Evolutionary conservation across 2,113 vertebrate genomes (phyloP).

Genomic region (Malurus alboscapulatus): DNA sequence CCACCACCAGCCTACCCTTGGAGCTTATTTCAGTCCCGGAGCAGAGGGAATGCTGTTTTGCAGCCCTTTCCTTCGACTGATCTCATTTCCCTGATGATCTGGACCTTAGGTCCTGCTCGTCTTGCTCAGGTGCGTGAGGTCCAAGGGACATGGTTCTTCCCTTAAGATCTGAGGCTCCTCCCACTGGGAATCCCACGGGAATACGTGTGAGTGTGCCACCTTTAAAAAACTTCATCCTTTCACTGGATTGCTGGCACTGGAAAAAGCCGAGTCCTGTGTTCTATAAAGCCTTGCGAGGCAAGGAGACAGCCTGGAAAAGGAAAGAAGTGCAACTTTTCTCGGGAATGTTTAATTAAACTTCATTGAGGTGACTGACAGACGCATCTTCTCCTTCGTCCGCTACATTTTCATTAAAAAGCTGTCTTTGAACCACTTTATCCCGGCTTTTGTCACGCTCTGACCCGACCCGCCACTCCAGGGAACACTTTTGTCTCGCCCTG

Average conservation of each 20-base stretch:
- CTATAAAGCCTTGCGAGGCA: not conserved
- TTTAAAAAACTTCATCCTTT: not conserved
- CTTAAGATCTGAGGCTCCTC: not conserved
- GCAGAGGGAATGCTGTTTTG: accelerated
- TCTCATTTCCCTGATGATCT: no score
- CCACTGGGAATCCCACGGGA: not conserved
- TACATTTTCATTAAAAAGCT: not conserved
- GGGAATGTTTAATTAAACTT: not conserved
- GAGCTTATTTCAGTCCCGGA: not conserved
- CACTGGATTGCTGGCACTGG: not conserved
- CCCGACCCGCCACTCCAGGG: not conserved
- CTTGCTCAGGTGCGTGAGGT: not conserved
- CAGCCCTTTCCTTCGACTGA: not conserved
- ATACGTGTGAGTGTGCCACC: not conserved
- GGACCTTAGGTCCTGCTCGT: accelerated
- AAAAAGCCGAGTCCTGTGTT: not conserved
- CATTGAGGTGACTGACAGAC: not conserved
- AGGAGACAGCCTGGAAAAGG: not conserved
- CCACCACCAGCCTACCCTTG: accelerated
- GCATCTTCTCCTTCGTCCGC: not conserved
- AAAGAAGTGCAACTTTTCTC: not conserved
- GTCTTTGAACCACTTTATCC: not conserved
- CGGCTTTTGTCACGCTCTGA: not conserved
- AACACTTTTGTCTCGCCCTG: not conserved
- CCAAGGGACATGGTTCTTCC: accelerated